Evolutionary conservation across 2,113 vertebrate genomes (phyloP).

Genomic region (Atherinomorus stipes): DNA sequence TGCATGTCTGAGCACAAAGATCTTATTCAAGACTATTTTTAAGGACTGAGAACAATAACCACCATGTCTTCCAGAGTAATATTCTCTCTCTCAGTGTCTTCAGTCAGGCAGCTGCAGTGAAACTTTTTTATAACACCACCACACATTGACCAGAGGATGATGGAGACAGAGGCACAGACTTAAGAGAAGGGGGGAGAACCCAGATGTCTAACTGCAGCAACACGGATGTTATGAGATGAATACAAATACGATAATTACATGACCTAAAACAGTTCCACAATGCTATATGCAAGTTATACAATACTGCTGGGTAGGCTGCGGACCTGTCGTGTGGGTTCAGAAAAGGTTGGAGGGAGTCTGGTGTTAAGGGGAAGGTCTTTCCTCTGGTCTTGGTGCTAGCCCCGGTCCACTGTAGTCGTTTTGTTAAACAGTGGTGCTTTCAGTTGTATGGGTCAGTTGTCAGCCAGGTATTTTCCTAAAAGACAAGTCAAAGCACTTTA

Average conservation of each 20-base stretch:
- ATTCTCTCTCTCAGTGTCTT: conserved; percentile 19
- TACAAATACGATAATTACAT: conserved; percentile 98
- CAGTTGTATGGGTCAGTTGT: conserved; percentile 85
- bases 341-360: conserved; percentile 61
- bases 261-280: conserved; percentile 91
- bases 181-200: conserved; percentile 58
- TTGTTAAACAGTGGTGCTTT: conserved; percentile 61
- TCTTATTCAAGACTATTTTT: not conserved
- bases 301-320: conserved; percentile 92
- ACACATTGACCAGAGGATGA: conserved; percentile 65
- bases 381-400: conserved; percentile 56
- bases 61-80: conserved; percentile 1
- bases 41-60: conserved; percentile 15
- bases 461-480: conserved; percentile 96
- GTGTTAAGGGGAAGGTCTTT: conserved; percentile 53
- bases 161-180: conserved; percentile 63
- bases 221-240: conserved; percentile 84
- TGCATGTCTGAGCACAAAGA: conserved; percentile 18
- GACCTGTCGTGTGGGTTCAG: conserved; percentile 69
- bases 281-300: conserved; percentile 91
- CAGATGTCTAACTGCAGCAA: conserved; percentile 74
- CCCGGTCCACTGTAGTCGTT: conserved; percentile 44
- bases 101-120: conserved; percentile 83
- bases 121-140: conserved; percentile 47
- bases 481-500: conserved; percentile 20